Evolutionary conservation across 2,113 vertebrate species (phyloP), one percentile per base, ranked within the genome.

Genomic region (Brachirus orientalis): DNA sequence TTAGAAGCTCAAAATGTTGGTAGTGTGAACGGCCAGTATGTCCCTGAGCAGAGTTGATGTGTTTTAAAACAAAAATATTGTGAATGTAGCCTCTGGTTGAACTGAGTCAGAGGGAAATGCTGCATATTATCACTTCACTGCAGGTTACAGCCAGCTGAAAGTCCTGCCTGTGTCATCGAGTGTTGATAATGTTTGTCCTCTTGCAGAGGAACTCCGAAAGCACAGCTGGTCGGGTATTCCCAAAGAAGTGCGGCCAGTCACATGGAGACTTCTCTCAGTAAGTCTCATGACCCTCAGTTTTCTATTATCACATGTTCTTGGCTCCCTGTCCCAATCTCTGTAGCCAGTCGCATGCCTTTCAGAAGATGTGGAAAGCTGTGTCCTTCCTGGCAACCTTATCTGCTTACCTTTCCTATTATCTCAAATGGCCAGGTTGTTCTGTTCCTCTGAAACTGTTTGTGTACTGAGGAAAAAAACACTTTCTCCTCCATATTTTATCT

Each of bases 211-310:
- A 79, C 91, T 99, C 71, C 95, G 96, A 79, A 98, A 96, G 66
- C 96, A 94, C 92, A 99, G 98, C 92, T 99, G 98, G 98, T 97
- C 98, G 1, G 98, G 97, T 0, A 96, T 98, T 70, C 98, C 97
- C 35, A 91, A 95, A 64, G 97, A 98, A 71, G 95, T 99, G 19
- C 95, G 98, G 4, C 96, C 98, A 0, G 90, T 98, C 85, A 99
- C 98, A 0, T 99, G 98, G 98, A 96, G 97, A 71, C 97, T 99
- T 43, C 92, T 99, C 61, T 98, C 96, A 84, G 98, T 94, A 57
- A 92, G 93, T 79, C n/a, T 41, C 11, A 40, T 62, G 44, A 61
- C 62, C 36, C 35, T 47, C 17, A 41, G 16, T 46, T 48, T 48
- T 46, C 3, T 10, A 52, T n/a, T 37, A 52, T 45, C n/a, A 28